A percentile compares a stretch with the other conserved stretches of the same genome.
phyloP scores from a whole-genome alignment of 2,113 vertebrate species.

The Machaerirhynchus nigripectus region DNA sequence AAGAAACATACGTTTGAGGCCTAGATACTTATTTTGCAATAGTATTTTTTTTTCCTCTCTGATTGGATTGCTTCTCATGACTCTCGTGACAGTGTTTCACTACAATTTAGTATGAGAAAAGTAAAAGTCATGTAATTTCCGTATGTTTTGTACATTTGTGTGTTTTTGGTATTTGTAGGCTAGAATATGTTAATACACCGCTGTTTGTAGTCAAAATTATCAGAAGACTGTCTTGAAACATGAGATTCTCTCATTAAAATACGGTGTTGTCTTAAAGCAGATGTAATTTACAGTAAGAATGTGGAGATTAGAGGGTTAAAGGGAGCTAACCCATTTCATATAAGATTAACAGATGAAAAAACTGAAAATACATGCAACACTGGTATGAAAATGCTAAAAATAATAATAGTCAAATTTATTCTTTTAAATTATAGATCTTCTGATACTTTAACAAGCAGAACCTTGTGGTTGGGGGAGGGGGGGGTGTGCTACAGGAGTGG shows the following conservation, averaged over 20 bases:
- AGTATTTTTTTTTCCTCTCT: neutral
- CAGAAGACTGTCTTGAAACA: neutral
- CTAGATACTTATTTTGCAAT: neutral
- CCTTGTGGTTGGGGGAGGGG: neutral
- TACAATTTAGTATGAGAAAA: neutral
- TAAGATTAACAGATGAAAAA: neutral
- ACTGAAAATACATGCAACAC: neutral
- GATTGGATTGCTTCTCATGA: neutral
- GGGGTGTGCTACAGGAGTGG: rapidly evolving
- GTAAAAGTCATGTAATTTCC: neutral
- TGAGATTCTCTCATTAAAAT: neutral
- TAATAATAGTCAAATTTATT: neutral
- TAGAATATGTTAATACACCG: neutral
- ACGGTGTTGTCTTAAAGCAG: neutral
- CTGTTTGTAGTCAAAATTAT: neutral
- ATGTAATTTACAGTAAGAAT: neutral
- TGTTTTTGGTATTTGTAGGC: neutral
- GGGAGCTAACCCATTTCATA: neutral
- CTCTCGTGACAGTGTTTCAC: neutral
- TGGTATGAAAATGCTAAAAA: neutral
- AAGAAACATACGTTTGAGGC: neutral
- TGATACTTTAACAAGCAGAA: neutral
- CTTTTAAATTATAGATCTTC: neutral
- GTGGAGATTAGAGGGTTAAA: neutral
- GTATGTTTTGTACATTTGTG: neutral